Base-by-base conservation (phyloP, 2,888 invertebrate genomes). In the Scaptomyza flava region DNA sequence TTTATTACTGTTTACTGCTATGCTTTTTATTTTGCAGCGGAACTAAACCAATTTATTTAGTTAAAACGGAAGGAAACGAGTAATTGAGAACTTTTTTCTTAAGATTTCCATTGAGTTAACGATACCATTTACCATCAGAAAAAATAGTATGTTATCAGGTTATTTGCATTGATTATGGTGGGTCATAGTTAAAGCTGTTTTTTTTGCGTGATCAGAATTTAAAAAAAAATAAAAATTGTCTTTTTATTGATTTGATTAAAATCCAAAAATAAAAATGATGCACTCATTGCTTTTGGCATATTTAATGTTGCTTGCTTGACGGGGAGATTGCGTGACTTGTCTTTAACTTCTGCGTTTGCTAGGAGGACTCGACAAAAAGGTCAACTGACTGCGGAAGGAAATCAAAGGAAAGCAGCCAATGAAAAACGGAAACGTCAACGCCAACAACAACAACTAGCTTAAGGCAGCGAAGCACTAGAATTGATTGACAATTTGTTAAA, bases 261-360 rank as follows among this genome's bases (percentile, higher is more conserved):
- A 63, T 87, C 81, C 87, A 82, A 85, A 82, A 82, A 82, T 82
- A 82, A 85, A 75, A 58, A 72, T 87, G 80, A 85, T 82, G 82
- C 80, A 82, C 66, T 66, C 65, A 68, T 64, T 61, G 74, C 58
- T 70, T 52, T 23, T 56, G 50, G 43, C 59, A 62, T 67, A 72
- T 66, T 72, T 67, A 69, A 66, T 70, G 64, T 72, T 58, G 45
- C 62, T 38, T 38, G 41, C 17, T 41, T 41, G 14, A 6, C 27
- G 6, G 27, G 3, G 5, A 27, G 41, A 7, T 81, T 81, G 88
- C 82, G 88, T 85, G 88, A 85, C 87, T 81, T 62, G 79, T 63
- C 76, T 70, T 69, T 77, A 78, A 61, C 58, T 64, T 79, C 51
- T 53, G 57, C 23, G 27, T 41, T 47, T 45, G 34, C 47, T 31